Evolutionary conservation across 2,113 vertebrate species (phyloP).

Genomic region (Thymallus thymallus): DNA sequence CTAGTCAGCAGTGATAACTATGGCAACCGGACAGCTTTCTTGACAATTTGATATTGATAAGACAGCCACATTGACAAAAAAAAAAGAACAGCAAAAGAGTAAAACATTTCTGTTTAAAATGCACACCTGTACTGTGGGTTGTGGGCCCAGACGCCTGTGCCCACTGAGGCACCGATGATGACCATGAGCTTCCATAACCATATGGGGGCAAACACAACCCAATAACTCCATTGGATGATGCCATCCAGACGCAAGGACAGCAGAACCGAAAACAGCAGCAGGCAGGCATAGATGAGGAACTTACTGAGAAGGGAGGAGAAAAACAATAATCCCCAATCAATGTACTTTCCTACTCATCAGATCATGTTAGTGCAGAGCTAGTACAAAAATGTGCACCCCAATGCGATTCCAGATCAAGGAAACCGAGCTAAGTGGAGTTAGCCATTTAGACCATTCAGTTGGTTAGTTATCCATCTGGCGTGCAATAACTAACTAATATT

Average conservation of each 20-base stretch:
- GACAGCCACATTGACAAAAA: background rate
- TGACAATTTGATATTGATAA: background rate
- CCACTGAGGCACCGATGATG: constrained; percentile 92
- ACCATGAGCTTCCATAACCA: constrained; percentile 99
- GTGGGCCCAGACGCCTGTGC: constrained; percentile 94
- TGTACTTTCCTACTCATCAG: too few species aligned
- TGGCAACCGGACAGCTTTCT: too few species aligned
- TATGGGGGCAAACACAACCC: constrained; percentile 96
- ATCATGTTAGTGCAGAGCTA: background rate
- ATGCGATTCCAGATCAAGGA: background rate
- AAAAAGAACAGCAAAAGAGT: background rate
- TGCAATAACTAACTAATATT: too few species aligned
- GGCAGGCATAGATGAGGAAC: constrained; percentile 96
- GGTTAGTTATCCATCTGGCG: too few species aligned
- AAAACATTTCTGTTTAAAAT: background rate
- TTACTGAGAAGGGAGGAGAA: constrained; percentile 75
- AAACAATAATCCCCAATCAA: constrained; percentile 29
- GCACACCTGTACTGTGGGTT: constrained; percentile 95
- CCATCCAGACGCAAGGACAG: constrained; percentile 91
- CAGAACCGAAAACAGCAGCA: constrained; percentile 95
- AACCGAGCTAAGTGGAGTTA: background rate
- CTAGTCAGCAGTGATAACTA: too few species aligned
- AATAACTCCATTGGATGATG: constrained; percentile 97
- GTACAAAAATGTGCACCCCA: background rate
- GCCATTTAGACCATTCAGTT: too few species aligned